A percentile compares a stretch with the other conserved stretches of the same genome.
Conservation (phyloP, 1,140 invertebrate genomes). For the Drosophila rhopaloa region DNA sequence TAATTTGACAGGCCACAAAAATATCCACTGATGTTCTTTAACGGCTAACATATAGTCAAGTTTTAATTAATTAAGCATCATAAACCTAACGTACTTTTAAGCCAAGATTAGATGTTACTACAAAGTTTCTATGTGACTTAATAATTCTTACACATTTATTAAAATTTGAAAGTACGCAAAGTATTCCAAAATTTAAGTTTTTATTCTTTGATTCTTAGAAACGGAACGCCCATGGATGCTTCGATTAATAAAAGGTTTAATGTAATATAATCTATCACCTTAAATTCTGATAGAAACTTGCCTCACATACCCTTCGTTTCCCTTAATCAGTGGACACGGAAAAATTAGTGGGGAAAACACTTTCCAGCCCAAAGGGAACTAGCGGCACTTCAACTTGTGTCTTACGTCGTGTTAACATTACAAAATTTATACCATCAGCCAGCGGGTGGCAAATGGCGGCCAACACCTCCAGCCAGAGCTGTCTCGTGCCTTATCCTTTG, state of each 20-base stretch:
- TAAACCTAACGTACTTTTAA: no score
- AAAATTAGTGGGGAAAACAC: constrained; percentile 38
- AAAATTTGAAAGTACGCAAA: no score
- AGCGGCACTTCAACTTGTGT: constrained; percentile 63
- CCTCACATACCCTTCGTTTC: neutral
- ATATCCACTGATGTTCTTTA: neutral
- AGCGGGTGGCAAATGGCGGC: neutral
- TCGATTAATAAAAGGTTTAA: no score
- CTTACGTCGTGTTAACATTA: constrained; percentile 79
- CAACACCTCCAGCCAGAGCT: constrained; percentile 29
- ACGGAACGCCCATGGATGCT: no score
- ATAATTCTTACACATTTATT: no score
- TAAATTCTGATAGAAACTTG: no score
- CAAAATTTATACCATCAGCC: constrained; percentile 65
- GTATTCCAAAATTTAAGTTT: no score
- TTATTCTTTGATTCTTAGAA: no score
- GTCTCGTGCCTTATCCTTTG: constrained; percentile 43
- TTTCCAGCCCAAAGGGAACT: constrained; percentile 25
- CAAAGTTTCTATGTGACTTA: no score
- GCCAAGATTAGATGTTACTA: no score
- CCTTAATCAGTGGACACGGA: constrained; percentile 14
- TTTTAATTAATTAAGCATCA: neutral
- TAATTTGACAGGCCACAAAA: neutral
- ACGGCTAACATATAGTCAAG: neutral
- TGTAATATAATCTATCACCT: no score